Percentiles rank a stretch among this genome's conserved stretches.
Conservation (phyloP, 1,140 invertebrate genomes). For the Heliconius eleuchia region DNA sequence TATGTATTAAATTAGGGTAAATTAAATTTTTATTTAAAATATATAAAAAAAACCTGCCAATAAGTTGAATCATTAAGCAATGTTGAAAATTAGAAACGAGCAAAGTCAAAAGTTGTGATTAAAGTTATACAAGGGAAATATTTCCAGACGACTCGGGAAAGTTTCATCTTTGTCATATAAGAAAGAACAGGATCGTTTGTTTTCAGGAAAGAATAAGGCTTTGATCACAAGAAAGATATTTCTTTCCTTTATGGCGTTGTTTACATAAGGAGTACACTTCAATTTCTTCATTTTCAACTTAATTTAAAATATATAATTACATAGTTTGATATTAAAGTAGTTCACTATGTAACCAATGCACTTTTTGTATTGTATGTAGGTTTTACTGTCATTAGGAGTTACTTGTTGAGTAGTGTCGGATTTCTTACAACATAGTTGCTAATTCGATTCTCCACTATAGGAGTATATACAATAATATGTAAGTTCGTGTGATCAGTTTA, state of each 20-base stretch:
- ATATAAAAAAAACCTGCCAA: too few species aligned
- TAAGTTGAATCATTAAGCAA: constrained; percentile 17
- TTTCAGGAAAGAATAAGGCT: constrained; percentile 48
- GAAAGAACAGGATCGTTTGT: constrained; percentile 69
- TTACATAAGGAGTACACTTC: constrained; percentile 24
- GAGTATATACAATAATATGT: too few species aligned
- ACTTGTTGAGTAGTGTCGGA: too few species aligned
- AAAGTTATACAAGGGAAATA: constrained; percentile 67
- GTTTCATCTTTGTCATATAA: constrained; percentile 72
- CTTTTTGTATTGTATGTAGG: not conserved
- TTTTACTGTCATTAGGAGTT: not conserved
- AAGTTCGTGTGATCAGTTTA: too few species aligned
- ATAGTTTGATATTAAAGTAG: not conserved
- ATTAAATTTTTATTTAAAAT: too few species aligned
- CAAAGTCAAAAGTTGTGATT: constrained; percentile 48
- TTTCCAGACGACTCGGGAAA: constrained; percentile 61
- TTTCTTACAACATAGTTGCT: too few species aligned
- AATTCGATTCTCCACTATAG: too few species aligned
- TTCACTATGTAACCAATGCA: not conserved
- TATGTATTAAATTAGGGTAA: too few species aligned
- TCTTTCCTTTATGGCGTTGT: constrained; percentile 34
- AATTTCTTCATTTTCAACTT: constrained; percentile 4
- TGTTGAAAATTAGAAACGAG: constrained; percentile 29
- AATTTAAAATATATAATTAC: constrained; percentile 9
- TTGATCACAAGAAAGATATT: constrained; percentile 39